Evolutionary conservation across 2,113 vertebrate species (phyloP).

Genomic region (Tonatia bakeri): DNA sequence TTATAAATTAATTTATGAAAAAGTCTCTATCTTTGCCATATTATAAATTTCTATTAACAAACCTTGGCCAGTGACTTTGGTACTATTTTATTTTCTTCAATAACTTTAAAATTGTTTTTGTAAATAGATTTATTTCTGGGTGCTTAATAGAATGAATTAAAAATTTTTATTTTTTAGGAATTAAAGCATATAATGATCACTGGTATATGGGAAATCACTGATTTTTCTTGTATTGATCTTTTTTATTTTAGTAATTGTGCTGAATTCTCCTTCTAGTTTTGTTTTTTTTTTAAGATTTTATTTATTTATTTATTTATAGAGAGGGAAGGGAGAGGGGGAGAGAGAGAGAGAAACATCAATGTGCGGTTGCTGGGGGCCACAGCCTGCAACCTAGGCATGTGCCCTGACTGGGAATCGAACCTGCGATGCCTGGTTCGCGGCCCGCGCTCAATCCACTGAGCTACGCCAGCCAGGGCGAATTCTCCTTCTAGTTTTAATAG

Average conservation of each 20-base stretch:
- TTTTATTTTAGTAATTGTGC: neutral
- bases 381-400: no score
- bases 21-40: neutral
- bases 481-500: neutral
- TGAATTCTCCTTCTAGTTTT: neutral
- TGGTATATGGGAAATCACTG: neutral
- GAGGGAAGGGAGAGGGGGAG: no score
- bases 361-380: no score
- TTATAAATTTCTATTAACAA: neutral
- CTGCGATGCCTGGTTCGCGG: no score
- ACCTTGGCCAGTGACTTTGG: neutral
- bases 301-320: no score
- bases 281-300: no score
- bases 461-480: no score
- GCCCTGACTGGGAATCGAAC: no score
- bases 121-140: neutral
- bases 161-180: neutral
- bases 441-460: no score
- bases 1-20: neutral
- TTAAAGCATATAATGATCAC: neutral
- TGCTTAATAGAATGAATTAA: neutral
- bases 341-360: no score
- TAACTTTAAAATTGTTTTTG: neutral
- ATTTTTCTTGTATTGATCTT: neutral
- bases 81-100: neutral